Conservation (phyloP, 2,113 vertebrate genomes). For the Chloebia gouldiae region DNA sequence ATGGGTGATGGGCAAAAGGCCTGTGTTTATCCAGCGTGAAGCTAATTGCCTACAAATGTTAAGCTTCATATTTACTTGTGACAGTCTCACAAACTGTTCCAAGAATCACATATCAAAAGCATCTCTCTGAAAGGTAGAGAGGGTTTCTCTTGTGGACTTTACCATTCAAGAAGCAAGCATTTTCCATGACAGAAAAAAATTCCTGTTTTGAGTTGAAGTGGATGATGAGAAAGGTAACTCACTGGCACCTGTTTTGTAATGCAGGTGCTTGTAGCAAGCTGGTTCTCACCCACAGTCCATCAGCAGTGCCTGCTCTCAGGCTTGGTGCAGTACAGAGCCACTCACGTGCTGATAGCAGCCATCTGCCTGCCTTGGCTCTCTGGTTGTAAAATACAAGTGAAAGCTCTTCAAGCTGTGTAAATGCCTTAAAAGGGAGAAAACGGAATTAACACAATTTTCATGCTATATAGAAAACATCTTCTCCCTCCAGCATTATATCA, state of each 20-base stretch:
- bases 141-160: background rate
- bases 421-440: background rate
- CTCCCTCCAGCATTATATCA: background rate
- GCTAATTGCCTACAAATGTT: background rate
- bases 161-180: background rate
- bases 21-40: background rate
- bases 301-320: background rate
- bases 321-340: background rate
- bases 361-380: background rate
- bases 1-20: background rate
- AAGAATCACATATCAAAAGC: background rate
- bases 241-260: background rate
- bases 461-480: rapidly evolving
- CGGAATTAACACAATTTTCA: background rate
- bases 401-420: background rate
- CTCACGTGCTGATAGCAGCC: background rate
- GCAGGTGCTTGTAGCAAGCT: background rate
- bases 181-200: background rate
- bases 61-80: background rate
- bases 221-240: background rate
- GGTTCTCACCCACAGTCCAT: background rate
- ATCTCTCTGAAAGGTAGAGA: background rate
- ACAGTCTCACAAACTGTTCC: background rate
- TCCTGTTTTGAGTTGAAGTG: background rate
- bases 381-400: background rate